phyloP scores from a whole-genome alignment of 2,888 invertebrate species.

The Nezara viridula region DNA sequence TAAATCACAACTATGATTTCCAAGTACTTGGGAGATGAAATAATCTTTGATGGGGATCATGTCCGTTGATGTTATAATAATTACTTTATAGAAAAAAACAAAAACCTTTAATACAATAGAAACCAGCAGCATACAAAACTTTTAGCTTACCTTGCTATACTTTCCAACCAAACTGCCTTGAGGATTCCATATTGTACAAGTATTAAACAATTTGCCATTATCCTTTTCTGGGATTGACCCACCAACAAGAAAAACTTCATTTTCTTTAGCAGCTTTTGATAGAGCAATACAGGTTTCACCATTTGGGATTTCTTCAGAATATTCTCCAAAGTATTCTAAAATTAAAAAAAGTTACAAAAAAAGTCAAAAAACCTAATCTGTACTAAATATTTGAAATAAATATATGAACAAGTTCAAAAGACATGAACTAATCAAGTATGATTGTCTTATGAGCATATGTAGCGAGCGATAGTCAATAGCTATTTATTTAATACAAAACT shows the following conservation, averaged over 20 bases:
- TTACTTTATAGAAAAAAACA: too few species aligned
- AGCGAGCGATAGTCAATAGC: not conserved
- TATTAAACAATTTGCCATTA: constrained; percentile 82
- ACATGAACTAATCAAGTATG: too few species aligned
- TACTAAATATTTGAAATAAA: not conserved
- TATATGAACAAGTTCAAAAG: too few species aligned
- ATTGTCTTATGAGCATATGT: not conserved
- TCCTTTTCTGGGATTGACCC: constrained; percentile 91
- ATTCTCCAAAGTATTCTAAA: constrained; percentile 82
- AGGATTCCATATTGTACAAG: constrained; percentile 88
- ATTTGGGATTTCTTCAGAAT: constrained; percentile 86
- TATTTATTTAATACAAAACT: constrained; percentile 24
- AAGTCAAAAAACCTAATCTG: not conserved
- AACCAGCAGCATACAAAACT: too few species aligned
- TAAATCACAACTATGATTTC: too few species aligned
- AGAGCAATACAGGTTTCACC: constrained; percentile 78
- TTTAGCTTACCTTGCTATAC: constrained; percentile 83
- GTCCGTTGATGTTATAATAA: too few species aligned
- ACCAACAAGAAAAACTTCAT: constrained; percentile 85
- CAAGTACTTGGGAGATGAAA: too few species aligned
- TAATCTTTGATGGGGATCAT: too few species aligned
- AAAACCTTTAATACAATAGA: too few species aligned
- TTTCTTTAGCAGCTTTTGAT: constrained; percentile 84
- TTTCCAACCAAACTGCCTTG: constrained; percentile 83
- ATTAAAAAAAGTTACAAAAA: not conserved